A percentile compares a stretch with the other conserved stretches of the same genome.
Evolutionary conservation across 2,797 vertebrate genomes (phyloP).

Genomic region (Vultur gryphus): DNA sequence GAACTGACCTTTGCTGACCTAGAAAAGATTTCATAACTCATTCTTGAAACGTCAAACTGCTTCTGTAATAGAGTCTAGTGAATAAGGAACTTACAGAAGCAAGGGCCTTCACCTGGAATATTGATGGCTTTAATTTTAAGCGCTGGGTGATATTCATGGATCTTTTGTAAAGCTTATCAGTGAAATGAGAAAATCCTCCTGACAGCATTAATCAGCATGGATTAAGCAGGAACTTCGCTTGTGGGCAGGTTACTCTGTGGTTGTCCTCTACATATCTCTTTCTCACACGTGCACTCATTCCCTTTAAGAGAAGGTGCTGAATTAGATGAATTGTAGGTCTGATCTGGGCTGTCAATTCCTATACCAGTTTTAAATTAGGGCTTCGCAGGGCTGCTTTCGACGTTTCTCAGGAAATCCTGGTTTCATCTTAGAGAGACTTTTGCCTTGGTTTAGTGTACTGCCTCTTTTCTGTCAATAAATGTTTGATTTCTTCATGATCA

Average conservation of each 20-base stretch:
- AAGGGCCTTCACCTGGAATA: conserved; percentile 30
- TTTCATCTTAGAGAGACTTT: background rate
- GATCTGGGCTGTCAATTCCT: background rate
- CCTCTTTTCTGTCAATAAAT: background rate
- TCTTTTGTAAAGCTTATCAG: conserved; percentile 32
- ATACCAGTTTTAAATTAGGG: background rate
- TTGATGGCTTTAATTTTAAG: conserved; percentile 38
- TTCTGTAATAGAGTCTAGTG: background rate
- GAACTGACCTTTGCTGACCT: background rate
- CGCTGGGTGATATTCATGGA: background rate
- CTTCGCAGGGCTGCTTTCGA: background rate
- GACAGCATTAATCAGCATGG: background rate
- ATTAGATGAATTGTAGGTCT: background rate
- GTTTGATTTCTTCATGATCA: background rate
- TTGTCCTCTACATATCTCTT: background rate
- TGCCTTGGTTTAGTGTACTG: rapidly evolving
- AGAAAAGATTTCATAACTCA: background rate
- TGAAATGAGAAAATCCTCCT: conserved; percentile 43
- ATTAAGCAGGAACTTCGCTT: background rate
- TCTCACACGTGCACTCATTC: rapidly evolving
- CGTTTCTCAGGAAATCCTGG: background rate
- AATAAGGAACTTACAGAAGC: background rate
- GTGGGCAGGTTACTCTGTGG: background rate
- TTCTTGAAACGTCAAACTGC: background rate
- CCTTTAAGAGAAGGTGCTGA: background rate